These are phyloP conservation scores for Sitta carolinensis DNA, from an alignment of 2,797 vertebrate genomes.

Conservation along the genomic window DNA sequence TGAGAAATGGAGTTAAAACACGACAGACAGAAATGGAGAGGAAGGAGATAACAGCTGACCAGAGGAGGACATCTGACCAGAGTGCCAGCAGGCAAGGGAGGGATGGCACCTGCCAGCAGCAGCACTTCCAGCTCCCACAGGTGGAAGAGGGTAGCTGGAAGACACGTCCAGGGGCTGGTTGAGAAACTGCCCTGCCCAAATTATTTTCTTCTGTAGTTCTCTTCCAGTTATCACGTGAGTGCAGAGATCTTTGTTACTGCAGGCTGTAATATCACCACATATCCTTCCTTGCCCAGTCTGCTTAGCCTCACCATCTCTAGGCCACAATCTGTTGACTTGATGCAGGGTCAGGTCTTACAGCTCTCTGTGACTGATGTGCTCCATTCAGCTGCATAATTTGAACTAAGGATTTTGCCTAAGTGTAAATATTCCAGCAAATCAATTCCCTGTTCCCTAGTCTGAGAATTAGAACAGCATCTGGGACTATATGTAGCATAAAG, in stretches of 20 bases:
- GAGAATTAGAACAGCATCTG: neutral
- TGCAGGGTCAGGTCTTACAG: neutral
- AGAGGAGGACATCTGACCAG: neutral
- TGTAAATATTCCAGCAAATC: neutral
- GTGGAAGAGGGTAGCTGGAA: neutral
- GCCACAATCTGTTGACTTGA: neutral
- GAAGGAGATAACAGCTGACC: neutral
- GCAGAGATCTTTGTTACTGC: neutral
- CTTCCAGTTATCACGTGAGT: neutral
- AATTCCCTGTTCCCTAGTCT: neutral
- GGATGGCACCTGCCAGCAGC: neutral
- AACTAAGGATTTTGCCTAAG: neutral
- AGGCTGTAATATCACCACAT: neutral
- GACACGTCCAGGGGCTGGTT: fast-evolving
- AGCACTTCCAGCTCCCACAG: neutral
- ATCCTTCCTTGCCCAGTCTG: neutral
- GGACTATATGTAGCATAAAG: neutral
- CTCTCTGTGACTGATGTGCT: neutral
- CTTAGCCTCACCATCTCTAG: neutral
- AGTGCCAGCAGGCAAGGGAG: neutral
- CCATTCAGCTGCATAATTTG: neutral
- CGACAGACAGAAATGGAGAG: neutral
- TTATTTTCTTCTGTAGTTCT: neutral
- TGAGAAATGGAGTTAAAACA: neutral
- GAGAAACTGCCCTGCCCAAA: neutral